These are phyloP conservation scores for Azemiops feae DNA, from an alignment of 2,113 vertebrate genomes.

Conservation along the genomic window DNA sequence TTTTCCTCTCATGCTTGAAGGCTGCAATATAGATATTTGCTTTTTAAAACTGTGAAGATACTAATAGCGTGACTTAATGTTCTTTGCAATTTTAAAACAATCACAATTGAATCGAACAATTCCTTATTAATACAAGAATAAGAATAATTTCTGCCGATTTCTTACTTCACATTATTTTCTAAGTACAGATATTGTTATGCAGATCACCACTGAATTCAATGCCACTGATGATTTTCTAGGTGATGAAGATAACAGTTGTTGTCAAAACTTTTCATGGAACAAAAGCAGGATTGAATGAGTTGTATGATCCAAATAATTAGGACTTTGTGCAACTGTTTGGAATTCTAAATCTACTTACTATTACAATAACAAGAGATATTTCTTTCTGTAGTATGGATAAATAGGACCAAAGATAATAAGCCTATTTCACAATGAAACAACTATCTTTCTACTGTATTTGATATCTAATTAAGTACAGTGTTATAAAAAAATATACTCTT, in stretches of 20 bases:
- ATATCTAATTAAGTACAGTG: background rate
- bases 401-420: background rate
- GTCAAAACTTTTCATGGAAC: constrained; percentile 24
- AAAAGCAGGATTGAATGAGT: constrained; percentile 3
- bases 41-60: background rate
- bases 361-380: rapidly evolving
- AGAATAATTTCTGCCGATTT: rapidly evolving
- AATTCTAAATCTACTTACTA: background rate
- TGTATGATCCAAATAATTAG: background rate
- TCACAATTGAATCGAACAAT: rapidly evolving
- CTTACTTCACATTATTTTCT: background rate
- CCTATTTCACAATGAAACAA: background rate
- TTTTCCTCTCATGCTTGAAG: background rate
- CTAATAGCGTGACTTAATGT: background rate
- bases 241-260: constrained; percentile 38
- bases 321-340: background rate
- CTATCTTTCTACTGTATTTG: background rate
- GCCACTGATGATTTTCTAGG: constrained; percentile 41
- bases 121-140: background rate
- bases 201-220: background rate
- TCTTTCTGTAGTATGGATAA: background rate
- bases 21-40: background rate
- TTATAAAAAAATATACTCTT: background rate
- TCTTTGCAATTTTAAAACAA: background rate
- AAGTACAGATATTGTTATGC: background rate